Conservation (phyloP, 2,797 vertebrate species). For the Bovichtus diacanthus region DNA sequence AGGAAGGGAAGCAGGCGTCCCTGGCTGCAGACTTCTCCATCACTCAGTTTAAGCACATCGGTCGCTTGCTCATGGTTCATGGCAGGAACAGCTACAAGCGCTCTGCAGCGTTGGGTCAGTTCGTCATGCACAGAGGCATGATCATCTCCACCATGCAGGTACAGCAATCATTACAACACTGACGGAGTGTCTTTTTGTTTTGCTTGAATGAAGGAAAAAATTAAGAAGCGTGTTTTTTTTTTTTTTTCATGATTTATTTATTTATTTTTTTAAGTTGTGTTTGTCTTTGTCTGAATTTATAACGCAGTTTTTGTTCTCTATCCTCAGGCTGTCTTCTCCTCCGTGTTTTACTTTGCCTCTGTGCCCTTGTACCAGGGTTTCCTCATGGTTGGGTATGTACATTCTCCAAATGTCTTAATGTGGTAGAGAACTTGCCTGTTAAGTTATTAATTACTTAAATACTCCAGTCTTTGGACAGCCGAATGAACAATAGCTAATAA, state of each 20-base stretch:
- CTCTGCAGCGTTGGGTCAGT: conserved; percentile 96
- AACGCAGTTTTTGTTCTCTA: conserved; percentile 11
- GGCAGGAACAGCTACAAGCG: conserved; percentile 99
- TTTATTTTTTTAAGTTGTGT: neutral
- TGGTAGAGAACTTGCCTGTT: neutral
- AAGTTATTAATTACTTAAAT: neutral
- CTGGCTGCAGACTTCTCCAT: conserved; percentile 98
- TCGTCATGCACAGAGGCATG: conserved; percentile 98
- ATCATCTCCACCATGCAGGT: conserved; percentile 99
- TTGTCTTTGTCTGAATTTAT: neutral
- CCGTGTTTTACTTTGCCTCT: conserved; percentile 97
- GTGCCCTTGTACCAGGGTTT: conserved; percentile 99
- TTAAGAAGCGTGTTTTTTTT: neutral
- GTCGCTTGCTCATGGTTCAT: conserved; percentile 96
- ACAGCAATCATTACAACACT: neutral
- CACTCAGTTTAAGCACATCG: conserved; percentile 95
- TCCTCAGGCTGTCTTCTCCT: conserved; percentile 95
- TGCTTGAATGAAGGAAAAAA: neutral
- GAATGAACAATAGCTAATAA: neutral
- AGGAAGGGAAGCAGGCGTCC: conserved; percentile 98
- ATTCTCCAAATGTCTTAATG: neutral
- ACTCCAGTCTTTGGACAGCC: neutral
- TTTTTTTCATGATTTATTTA: neutral
- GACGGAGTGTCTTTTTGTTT: neutral
- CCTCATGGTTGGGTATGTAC: conserved; percentile 97